phyloP scores from a whole-genome alignment of 1,140 invertebrate genomes.

The Babylonia areolata region DNA sequence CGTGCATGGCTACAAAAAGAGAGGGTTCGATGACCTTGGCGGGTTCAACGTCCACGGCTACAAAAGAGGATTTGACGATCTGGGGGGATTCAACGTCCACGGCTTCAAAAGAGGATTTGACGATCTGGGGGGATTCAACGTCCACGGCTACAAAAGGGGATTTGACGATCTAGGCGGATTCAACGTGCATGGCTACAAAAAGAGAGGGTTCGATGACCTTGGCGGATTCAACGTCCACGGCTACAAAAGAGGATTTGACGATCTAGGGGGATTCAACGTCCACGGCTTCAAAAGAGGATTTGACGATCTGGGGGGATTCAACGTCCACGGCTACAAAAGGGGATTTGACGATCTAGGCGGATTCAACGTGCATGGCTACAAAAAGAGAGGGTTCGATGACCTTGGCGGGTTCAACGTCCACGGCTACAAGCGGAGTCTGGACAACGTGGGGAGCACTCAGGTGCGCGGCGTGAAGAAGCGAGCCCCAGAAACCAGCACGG shows the following conservation, averaged over 20 bases:
- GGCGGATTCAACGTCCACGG: conserved; percentile 33
- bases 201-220: conserved; percentile 36
- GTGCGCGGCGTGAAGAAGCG: background rate
- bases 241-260: conserved; percentile 31
- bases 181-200: background rate
- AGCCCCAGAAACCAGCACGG: background rate
- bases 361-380: background rate
- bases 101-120: conserved; percentile 36
- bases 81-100: conserved; percentile 39
- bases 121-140: conserved; percentile 21
- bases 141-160: conserved; percentile 28
- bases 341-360: background rate
- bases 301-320: conserved; percentile 17
- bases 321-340: background rate
- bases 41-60: conserved; percentile 28
- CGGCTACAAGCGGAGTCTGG: background rate
- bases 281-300: conserved; percentile 27
- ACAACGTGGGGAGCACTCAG: background rate
- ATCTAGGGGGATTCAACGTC: conserved; percentile 21
- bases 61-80: conserved; percentile 33
- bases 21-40: conserved; percentile 9
- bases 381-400: background rate
- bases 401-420: background rate
- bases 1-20: conserved; percentile 38
- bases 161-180: conserved; percentile 20